phyloP scores from a whole-genome alignment of 2,888 invertebrate genomes.

The Drosophila macrospina region DNA sequence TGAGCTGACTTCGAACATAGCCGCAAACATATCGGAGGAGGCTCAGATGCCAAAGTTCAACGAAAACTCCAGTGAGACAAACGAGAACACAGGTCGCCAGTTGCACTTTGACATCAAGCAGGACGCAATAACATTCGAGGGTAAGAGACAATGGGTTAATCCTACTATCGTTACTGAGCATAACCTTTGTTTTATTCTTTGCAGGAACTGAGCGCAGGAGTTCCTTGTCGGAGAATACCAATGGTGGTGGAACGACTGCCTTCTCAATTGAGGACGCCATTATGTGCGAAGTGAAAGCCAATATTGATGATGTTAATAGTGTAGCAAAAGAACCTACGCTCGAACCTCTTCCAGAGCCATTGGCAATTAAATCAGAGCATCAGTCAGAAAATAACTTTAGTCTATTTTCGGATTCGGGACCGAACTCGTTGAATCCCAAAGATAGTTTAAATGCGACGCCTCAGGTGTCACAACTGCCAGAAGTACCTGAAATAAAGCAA shows the following conservation, averaged over 20 bases:
- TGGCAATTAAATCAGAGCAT: constrained; percentile 13
- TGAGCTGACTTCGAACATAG: constrained; percentile 79
- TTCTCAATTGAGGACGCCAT: constrained; percentile 68
- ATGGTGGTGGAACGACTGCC: constrained; percentile 16
- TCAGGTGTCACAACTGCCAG: neutral
- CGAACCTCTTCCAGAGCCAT: neutral
- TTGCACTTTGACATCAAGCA: constrained; percentile 84
- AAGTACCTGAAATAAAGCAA: constrained; percentile 24
- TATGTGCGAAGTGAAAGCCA: constrained; percentile 66
- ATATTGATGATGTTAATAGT: constrained; percentile 45
- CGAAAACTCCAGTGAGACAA: constrained; percentile 80
- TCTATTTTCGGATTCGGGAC: constrained; percentile 21
- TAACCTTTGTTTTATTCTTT: neutral
- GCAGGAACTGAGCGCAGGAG: constrained; percentile 78
- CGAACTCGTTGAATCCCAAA: constrained; percentile 13
- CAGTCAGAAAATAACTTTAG: constrained; percentile 26
- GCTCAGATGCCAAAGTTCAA: constrained; percentile 85
- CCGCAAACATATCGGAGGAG: constrained; percentile 84
- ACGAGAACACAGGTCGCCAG: constrained; percentile 44
- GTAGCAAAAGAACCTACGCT: constrained; percentile 28
- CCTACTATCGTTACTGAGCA: neutral
- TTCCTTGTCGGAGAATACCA: constrained; percentile 50
- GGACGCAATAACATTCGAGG: constrained; percentile 85
- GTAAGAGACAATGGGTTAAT: constrained; percentile 34
- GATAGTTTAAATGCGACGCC: constrained; percentile 5